phyloP scores from a whole-genome alignment of 2,113 vertebrate genomes.

The Picathartes gymnocephalus region DNA sequence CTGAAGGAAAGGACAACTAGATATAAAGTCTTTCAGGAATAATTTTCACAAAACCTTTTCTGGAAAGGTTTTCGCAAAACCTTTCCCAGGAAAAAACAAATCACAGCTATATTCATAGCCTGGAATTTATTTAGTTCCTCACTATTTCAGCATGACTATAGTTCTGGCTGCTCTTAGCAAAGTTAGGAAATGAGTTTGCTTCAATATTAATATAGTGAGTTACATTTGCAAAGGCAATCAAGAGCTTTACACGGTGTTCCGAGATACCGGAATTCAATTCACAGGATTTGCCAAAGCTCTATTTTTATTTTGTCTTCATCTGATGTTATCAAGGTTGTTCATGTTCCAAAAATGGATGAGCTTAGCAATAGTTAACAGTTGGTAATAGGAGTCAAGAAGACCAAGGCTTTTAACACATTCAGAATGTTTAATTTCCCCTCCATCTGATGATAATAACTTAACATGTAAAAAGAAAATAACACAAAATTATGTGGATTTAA shows the following conservation, averaged over 20 bases:
- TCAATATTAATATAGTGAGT: slow-evolving; percentile 15
- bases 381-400: slow-evolving; percentile 70
- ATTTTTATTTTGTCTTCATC: slow-evolving; percentile 67
- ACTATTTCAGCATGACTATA: not conserved
- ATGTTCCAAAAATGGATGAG: slow-evolving; percentile 64
- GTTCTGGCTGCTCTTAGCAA: not conserved
- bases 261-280: slow-evolving; percentile 34
- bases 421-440: slow-evolving; percentile 75
- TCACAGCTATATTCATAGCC: not conserved
- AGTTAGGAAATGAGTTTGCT: slow-evolving; percentile 25
- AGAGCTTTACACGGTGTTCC: slow-evolving; percentile 22
- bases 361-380: slow-evolving; percentile 64
- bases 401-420: slow-evolving; percentile 62
- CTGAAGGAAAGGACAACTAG: not conserved
- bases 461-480: slow-evolving; percentile 58
- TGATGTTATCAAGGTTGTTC: slow-evolving; percentile 61
- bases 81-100: not conserved
- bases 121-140: not conserved
- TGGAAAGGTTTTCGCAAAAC: not conserved
- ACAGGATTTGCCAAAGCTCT: slow-evolving; percentile 45
- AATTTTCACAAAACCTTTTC: not conserved
- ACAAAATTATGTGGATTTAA: slow-evolving; percentile 74
- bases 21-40: not conserved
- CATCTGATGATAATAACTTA: slow-evolving; percentile 77
- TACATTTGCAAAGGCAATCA: not conserved